Conservation (phyloP, 30 jellyfish, hydroid and myxozoan species). For the Pseudorhiza aurosa region DNA sequence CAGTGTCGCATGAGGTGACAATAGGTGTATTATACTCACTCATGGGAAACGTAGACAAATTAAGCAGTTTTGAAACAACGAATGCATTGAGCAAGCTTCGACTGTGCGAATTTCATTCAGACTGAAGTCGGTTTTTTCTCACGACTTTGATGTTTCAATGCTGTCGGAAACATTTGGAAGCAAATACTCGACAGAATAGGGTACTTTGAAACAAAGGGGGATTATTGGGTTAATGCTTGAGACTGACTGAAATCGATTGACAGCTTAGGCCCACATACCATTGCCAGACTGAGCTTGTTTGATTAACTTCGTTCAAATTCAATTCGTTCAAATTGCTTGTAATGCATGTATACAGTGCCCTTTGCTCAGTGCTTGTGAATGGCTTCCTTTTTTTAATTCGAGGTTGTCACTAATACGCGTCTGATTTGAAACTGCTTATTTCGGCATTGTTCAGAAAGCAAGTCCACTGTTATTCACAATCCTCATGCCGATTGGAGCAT, state of each 20-base stretch:
- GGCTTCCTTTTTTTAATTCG: no score
- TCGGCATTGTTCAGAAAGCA: neutral
- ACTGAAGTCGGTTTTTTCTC: neutral
- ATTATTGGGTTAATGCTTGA: neutral
- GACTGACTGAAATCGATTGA: neutral
- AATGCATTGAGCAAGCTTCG: neutral
- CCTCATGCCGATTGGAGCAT: neutral
- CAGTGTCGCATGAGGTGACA: no score
- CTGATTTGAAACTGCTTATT: neutral
- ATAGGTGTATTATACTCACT: no score
- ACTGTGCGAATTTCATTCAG: neutral
- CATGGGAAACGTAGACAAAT: no score
- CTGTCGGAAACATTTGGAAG: neutral
- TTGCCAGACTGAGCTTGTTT: neutral
- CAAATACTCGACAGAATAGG: neutral
- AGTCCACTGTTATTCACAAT: neutral
- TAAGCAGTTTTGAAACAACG: no score
- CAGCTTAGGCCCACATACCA: neutral
- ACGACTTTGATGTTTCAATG: neutral
- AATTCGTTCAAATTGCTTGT: no score
- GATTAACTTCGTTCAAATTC: neutral
- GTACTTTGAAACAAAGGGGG: no score
- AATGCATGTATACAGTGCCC: no score
- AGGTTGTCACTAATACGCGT: neutral
- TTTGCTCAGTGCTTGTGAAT: no score